phyloP scores from a whole-genome alignment of 2,888 invertebrate genomes.

The Caenorhabditis sulstoni region DNA sequence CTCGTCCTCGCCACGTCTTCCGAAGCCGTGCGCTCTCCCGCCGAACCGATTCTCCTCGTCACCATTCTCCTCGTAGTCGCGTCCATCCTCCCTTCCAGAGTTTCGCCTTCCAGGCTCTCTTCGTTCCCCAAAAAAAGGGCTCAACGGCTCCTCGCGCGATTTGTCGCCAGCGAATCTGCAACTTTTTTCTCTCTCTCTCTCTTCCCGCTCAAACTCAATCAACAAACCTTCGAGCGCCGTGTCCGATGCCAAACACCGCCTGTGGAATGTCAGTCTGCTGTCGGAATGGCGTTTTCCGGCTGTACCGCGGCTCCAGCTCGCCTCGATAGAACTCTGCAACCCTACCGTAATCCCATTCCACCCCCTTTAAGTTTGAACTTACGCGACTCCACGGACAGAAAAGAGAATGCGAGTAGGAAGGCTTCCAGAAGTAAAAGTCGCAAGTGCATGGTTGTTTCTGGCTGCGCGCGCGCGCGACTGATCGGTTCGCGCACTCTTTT shows the following conservation, averaged over 20 bases:
- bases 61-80: conserved; percentile 58
- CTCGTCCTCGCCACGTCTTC: conserved; percentile 33
- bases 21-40: conserved; percentile 26
- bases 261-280: conserved; percentile 55
- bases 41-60: conserved; percentile 20
- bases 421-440: conserved; percentile 43
- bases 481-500: conserved; percentile 54
- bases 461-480: conserved; percentile 45
- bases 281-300: conserved; percentile 61
- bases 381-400: conserved; percentile 17
- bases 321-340: conserved; percentile 53
- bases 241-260: conserved; percentile 54
- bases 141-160: conserved; percentile 22
- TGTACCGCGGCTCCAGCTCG: conserved; percentile 59
- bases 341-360: background rate
- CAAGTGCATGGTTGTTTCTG: conserved; percentile 18
- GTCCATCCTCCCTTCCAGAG: conserved; percentile 59
- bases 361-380: conserved; percentile 10
- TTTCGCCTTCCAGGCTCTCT: conserved; percentile 48
- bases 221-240: conserved; percentile 38
- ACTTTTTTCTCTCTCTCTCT: too few relatives aligned
- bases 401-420: conserved; percentile 21
- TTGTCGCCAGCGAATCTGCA: conserved; percentile 45
- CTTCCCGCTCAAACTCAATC: background rate
- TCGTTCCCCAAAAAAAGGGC: conserved; percentile 52